Evolutionary conservation across 2,113 vertebrate species (phyloP).

Genomic region (Melanotaenia duboulayi): DNA sequence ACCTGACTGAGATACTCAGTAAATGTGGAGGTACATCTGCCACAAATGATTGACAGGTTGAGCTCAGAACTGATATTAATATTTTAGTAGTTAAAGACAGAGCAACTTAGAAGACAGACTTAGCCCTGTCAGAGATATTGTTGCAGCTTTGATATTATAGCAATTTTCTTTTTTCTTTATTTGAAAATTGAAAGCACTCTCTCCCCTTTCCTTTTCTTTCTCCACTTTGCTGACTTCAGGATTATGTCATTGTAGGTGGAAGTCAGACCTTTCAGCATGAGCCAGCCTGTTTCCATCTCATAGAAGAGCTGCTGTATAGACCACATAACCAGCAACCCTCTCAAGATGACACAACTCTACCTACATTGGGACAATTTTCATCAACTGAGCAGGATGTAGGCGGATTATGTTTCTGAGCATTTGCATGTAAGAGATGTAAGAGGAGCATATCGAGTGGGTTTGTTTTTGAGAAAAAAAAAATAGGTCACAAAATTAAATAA

Average conservation of each 20-base stretch:
- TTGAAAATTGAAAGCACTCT: too few species aligned
- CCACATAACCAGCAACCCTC: conserved; percentile 9
- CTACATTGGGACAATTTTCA: conserved; percentile 43
- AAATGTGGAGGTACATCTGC: not conserved
- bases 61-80: not conserved
- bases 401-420: conserved; percentile 54
- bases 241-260: too few species aligned
- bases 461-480: conserved; percentile 25
- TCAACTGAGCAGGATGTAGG: conserved; percentile 34
- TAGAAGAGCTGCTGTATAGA: not conserved
- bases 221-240: not conserved
- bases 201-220: too few species aligned
- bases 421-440: conserved; percentile 17
- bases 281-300: not conserved
- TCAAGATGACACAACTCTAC: conserved; percentile 16
- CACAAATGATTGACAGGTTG: not conserved
- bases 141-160: too few species aligned
- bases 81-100: not conserved
- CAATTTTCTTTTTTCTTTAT: too few species aligned
- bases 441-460: conserved; percentile 31
- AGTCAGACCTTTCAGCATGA: too few species aligned
- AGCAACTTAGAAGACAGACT: too few species aligned
- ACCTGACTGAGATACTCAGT: not conserved
- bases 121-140: too few species aligned
- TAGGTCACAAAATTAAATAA: conserved; percentile 11